Percentiles rank a stretch among this genome's conserved stretches.
These are phyloP conservation scores for Gorsachius magnificus DNA, from an alignment of 2,797 vertebrate genomes.

Conservation along the genomic window DNA sequence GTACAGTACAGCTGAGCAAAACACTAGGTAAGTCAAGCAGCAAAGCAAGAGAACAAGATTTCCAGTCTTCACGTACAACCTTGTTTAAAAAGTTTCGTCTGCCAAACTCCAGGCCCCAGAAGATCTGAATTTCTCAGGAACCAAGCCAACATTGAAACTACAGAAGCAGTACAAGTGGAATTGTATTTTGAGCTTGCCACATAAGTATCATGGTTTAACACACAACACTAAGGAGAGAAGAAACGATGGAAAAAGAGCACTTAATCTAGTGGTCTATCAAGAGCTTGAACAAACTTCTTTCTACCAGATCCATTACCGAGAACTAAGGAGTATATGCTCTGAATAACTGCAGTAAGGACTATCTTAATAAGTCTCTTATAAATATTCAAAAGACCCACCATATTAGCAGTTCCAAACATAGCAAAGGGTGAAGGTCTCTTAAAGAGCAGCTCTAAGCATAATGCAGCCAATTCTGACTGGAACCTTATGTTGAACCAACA, in stretches of 20 bases:
- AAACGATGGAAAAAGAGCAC: background rate
- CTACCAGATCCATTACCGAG: background rate
- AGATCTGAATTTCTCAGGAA: background rate
- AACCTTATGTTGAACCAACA: background rate
- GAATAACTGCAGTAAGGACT: background rate
- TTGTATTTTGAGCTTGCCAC: background rate
- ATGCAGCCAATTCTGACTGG: background rate
- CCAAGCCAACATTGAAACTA: background rate
- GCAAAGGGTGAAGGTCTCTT: slow-evolving; percentile 26
- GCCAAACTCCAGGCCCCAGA: background rate
- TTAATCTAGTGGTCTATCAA: background rate
- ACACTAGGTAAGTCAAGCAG: background rate
- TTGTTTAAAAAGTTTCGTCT: background rate
- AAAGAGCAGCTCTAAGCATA: background rate
- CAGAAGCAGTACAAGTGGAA: background rate
- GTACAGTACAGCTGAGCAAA: background rate
- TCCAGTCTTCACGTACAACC: background rate
- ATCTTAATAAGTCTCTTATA: background rate
- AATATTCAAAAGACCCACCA: slow-evolving; percentile 28
- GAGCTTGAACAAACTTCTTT: background rate
- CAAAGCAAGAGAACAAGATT: background rate
- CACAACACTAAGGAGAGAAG: background rate
- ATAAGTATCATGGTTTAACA: background rate
- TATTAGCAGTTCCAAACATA: background rate
- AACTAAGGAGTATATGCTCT: background rate